Evolutionary conservation across 1,140 invertebrate species (phyloP).

Genomic region (Drosophila miranda): DNA sequence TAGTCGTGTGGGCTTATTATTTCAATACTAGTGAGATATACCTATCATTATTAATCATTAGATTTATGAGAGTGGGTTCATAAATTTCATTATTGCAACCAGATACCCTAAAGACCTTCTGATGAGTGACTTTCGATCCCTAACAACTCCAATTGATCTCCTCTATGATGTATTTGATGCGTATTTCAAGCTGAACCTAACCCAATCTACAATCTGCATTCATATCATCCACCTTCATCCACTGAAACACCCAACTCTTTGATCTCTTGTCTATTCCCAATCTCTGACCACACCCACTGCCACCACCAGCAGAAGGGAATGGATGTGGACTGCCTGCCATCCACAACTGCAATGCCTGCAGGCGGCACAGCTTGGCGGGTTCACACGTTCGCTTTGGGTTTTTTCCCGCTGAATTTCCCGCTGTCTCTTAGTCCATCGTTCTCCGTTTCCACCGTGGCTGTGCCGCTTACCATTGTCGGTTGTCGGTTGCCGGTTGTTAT

Average conservation of each 20-base stretch:
- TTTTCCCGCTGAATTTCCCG: conserved; percentile 33
- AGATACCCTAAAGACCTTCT: too few relatives aligned
- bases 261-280: conserved; percentile 18
- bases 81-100: too few relatives aligned
- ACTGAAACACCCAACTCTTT: conserved; percentile 34
- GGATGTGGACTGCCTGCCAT: conserved; percentile 3
- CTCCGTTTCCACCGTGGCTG: conserved; percentile 44
- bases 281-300: neutral
- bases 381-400: conserved; percentile 53
- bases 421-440: neutral
- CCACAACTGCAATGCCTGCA: conserved; percentile 65
- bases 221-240: conserved; percentile 1
- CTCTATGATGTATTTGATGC: too few relatives aligned
- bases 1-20: too few relatives aligned
- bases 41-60: too few relatives aligned
- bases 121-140: too few relatives aligned
- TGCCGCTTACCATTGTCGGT: neutral
- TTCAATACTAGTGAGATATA: too few relatives aligned
- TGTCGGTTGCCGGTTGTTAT: conserved; percentile 35
- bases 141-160: neutral
- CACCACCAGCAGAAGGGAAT: too few relatives aligned
- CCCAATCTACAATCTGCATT: conserved; percentile 36
- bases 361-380: conserved; percentile 63
- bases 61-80: too few relatives aligned
- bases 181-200: conserved; percentile 51